phyloP scores from a whole-genome alignment of 2,113 vertebrate species.

The Casuarius casuarius region DNA sequence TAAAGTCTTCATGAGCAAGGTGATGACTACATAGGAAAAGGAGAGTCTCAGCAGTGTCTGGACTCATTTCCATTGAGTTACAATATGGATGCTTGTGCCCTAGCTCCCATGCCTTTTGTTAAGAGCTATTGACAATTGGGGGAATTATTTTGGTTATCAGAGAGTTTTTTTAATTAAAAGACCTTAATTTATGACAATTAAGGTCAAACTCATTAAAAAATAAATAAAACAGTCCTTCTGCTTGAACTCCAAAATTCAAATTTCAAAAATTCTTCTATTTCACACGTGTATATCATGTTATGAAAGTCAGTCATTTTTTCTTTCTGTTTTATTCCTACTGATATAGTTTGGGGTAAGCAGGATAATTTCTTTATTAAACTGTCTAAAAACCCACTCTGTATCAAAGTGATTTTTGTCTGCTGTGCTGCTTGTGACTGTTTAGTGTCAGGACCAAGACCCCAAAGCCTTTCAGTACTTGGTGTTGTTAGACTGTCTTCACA shows the following conservation, averaged over 20 bases:
- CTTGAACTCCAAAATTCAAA: not conserved
- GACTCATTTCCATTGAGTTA: not conserved
- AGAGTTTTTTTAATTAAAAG: not conserved
- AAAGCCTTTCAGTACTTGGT: not conserved
- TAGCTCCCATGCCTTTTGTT: not conserved
- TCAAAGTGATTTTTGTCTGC: not conserved
- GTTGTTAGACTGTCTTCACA: not conserved
- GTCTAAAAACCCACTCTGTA: not conserved
- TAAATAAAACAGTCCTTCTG: not conserved
- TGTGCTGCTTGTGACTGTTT: not conserved
- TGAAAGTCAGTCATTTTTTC: not conserved
- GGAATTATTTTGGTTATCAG: not conserved
- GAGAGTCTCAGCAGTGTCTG: not conserved
- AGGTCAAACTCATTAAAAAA: not conserved
- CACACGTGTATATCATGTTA: not conserved
- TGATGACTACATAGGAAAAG: not conserved
- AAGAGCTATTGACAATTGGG: not conserved
- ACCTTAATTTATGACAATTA: slow-evolving; percentile 10
- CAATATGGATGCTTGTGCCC: not conserved
- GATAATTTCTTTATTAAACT: not conserved
- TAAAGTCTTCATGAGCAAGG: not conserved
- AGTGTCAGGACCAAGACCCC: not conserved
- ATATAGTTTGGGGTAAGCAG: not conserved
- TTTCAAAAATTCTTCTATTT: not conserved
- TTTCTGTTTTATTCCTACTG: not conserved